A percentile compares a stretch with the other conserved stretches of the same genome.
Evolutionary conservation across 2,888 invertebrate species (phyloP).

Genomic region (Chymomyza fuscimana): DNA sequence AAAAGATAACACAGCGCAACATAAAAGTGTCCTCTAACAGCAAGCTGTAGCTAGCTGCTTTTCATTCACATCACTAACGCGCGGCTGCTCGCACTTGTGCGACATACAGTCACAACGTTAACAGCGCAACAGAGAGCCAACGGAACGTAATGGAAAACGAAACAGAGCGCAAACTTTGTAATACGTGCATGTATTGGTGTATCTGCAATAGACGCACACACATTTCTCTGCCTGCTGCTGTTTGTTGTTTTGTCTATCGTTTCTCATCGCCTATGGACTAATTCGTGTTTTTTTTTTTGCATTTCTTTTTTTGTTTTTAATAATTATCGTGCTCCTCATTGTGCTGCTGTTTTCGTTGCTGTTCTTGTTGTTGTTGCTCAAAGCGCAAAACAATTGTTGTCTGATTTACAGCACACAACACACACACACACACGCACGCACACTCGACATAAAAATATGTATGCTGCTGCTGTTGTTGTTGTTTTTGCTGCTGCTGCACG

Average conservation of each 20-base stretch:
- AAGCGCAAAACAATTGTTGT: constrained; percentile 35
- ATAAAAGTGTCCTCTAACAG: no score
- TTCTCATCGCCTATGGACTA: not conserved
- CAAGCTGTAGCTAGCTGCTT: not conserved
- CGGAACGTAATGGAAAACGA: constrained; percentile 4
- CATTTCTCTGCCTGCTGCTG: constrained; percentile 4
- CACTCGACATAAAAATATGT: not conserved
- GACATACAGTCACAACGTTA: not conserved
- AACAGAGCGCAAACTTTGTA: constrained; percentile 1
- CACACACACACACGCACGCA: constrained; percentile 2
- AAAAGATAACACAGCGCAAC: not conserved
- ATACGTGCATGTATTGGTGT: not conserved
- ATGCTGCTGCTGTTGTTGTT: not conserved
- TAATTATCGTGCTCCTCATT: constrained; percentile 10
- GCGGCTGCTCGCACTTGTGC: no score
- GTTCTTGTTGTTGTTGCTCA: constrained; percentile 28
- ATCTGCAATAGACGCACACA: not conserved
- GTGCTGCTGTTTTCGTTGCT: constrained; percentile 6
- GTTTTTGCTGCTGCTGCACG: constrained; percentile 8
- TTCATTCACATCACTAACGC: no score
- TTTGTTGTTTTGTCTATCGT: constrained; percentile 12
- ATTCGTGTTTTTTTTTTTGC: not conserved
- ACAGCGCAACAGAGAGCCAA: not conserved
- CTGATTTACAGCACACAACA: constrained; percentile 16
- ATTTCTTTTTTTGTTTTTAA: not conserved